phyloP scores from a whole-genome alignment of 2,888 invertebrate genomes.

The Spilarctia lutea region DNA sequence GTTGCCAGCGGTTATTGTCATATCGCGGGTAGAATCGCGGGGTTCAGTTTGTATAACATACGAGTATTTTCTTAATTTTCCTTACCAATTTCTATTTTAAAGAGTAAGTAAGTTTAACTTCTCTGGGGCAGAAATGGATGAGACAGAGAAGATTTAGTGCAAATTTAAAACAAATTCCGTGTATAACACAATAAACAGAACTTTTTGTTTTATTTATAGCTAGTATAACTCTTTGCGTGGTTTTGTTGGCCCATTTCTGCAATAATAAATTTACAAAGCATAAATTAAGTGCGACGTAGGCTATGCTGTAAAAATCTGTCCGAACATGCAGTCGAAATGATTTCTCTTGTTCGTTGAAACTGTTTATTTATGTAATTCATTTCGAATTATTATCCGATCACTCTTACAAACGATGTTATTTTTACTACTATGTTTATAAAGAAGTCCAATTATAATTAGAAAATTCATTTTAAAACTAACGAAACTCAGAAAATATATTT shows the following conservation, averaged over 20 bases:
- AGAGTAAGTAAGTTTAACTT: not conserved
- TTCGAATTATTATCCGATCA: not conserved
- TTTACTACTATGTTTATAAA: not conserved
- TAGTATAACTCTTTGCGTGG: constrained; percentile 68
- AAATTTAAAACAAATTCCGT: constrained; percentile 34
- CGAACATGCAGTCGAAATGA: constrained; percentile 47
- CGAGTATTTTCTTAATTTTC: not conserved
- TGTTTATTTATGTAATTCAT: constrained; percentile 22
- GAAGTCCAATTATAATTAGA: no score
- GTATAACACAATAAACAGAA: constrained; percentile 50
- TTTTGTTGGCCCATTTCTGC: constrained; percentile 61
- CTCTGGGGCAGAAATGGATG: no score
- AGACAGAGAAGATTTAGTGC: not conserved
- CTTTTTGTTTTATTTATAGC: constrained; percentile 64
- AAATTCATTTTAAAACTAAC: no score
- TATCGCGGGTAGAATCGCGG: no score
- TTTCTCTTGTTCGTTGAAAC: constrained; percentile 33
- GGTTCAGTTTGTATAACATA: no score
- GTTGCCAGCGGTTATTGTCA: no score
- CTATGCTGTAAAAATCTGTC: constrained; percentile 55
- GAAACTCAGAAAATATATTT: no score
- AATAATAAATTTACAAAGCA: constrained; percentile 67
- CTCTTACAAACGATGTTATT: not conserved
- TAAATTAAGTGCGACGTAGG: constrained; percentile 64
- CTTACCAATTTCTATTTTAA: not conserved